phyloP scores from a whole-genome alignment of 2,797 vertebrate genomes.

The Melanotaenia trifasciata region DNA sequence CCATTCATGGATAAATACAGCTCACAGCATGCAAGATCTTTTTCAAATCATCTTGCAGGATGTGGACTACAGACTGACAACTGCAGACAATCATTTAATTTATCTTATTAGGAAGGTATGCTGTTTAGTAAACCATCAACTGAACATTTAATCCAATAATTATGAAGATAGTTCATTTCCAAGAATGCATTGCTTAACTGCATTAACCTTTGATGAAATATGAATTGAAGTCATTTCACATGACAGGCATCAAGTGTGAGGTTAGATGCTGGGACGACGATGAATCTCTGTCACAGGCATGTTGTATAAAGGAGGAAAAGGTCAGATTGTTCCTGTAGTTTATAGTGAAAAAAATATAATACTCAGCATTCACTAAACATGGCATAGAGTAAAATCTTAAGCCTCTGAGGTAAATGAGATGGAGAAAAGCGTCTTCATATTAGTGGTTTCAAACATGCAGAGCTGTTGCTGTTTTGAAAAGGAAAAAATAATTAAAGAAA shows the following conservation, averaged over 20 bases:
- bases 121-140: conserved; percentile 27
- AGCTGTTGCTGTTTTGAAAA: conserved; percentile 11
- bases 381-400: not conserved
- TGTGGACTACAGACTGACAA: conserved; percentile 22
- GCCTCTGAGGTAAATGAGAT: not conserved
- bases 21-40: not conserved
- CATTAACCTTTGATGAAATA: conserved; percentile 47
- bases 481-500: not conserved
- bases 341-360: too few species aligned
- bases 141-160: conserved; percentile 49
- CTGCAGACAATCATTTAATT: conserved; percentile 25
- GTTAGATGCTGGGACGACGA: not conserved
- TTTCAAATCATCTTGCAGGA: not conserved
- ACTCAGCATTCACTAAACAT: not conserved
- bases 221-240: conserved; percentile 44
- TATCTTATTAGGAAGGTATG: conserved; percentile 23
- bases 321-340: not conserved
- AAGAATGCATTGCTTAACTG: conserved; percentile 32
- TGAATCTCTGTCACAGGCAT: not conserved
- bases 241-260: conserved; percentile 40
- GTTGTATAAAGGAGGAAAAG: not conserved
- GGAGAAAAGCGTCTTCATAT: conserved; percentile 7
- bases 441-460: not conserved
- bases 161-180: conserved; percentile 31
- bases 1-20: not conserved